A percentile compares a stretch with the other conserved stretches of the same genome.
These are phyloP conservation scores for Drosophila neotestacea DNA, from an alignment of 2,888 invertebrate species.

Conservation along the genomic window DNA sequence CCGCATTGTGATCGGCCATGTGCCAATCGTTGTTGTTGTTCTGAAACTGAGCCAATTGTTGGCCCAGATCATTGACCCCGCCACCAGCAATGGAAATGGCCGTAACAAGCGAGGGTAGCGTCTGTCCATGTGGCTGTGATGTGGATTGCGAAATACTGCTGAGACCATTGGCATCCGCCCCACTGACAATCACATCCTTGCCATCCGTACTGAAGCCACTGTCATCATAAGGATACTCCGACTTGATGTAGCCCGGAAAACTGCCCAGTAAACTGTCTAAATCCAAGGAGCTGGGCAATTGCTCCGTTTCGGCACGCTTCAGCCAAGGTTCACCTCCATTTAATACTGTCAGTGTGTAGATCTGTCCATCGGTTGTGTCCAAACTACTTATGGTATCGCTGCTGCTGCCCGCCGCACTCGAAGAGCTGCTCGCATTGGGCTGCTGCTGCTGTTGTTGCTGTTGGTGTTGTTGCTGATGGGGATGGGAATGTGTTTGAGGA, in stretches of 20 bases:
- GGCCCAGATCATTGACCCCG: conserved; percentile 71
- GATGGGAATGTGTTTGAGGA: conserved; percentile 57
- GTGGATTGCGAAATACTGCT: conserved; percentile 73
- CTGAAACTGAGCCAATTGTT: conserved; percentile 87
- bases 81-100: conserved; percentile 73
- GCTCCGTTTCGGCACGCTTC: conserved; percentile 87
- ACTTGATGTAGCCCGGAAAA: conserved; percentile 89
- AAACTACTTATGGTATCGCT: conserved; percentile 77
- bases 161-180: conserved; percentile 64
- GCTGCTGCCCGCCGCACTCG: conserved; percentile 74
- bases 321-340: conserved; percentile 91
- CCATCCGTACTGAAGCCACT: conserved; percentile 89
- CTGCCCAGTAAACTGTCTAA: conserved; percentile 92
- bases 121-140: conserved; percentile 57
- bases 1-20: conserved; percentile 90
- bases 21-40: conserved; percentile 94
- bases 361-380: conserved; percentile 90
- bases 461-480: conserved; percentile 43
- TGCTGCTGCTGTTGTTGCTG: conserved; percentile 60
- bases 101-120: conserved; percentile 81
- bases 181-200: conserved; percentile 83
- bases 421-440: conserved; percentile 68
- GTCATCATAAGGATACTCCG: conserved; percentile 92
- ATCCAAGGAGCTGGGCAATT: conserved; percentile 88
- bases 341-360: conserved; percentile 94